phyloP scores from a whole-genome alignment of 2,113 vertebrate species.

The Lathamus discolor region DNA sequence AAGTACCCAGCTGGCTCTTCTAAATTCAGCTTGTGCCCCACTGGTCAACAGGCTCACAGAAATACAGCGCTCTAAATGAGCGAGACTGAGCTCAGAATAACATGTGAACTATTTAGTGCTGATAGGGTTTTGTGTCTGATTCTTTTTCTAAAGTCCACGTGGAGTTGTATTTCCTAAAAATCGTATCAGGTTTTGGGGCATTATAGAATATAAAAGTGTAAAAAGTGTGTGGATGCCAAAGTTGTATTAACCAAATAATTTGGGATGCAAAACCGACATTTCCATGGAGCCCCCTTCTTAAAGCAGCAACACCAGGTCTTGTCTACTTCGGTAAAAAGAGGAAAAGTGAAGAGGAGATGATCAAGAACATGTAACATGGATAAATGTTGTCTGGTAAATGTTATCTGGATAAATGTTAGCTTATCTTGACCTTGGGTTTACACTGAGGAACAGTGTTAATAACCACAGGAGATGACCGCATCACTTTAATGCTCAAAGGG shows the following conservation, averaged over 20 bases:
- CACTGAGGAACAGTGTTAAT: neutral
- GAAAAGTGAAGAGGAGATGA: neutral
- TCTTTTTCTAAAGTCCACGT: neutral
- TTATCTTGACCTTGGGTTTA: neutral
- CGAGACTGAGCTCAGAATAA: neutral
- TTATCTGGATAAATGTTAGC: neutral
- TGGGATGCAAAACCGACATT: neutral
- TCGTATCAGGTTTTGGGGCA: neutral
- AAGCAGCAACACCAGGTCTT: neutral
- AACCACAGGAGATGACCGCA: neutral
- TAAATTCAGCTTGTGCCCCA: neutral
- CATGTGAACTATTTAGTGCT: rapidly evolving
- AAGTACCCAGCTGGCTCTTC: neutral
- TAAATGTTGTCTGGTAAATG: too few relatives aligned
- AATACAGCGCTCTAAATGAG: neutral
- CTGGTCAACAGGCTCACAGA: neutral
- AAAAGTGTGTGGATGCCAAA: neutral
- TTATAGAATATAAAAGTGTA: neutral
- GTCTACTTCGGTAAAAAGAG: neutral
- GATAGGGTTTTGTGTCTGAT: neutral
- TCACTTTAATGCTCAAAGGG: neutral
- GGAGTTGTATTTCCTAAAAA: neutral
- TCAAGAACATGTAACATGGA: neutral
- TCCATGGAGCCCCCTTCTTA: neutral
- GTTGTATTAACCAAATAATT: neutral